These are phyloP conservation scores for Micrastur ruficollis DNA, from an alignment of 2,797 vertebrate species.

Conservation along the genomic window DNA sequence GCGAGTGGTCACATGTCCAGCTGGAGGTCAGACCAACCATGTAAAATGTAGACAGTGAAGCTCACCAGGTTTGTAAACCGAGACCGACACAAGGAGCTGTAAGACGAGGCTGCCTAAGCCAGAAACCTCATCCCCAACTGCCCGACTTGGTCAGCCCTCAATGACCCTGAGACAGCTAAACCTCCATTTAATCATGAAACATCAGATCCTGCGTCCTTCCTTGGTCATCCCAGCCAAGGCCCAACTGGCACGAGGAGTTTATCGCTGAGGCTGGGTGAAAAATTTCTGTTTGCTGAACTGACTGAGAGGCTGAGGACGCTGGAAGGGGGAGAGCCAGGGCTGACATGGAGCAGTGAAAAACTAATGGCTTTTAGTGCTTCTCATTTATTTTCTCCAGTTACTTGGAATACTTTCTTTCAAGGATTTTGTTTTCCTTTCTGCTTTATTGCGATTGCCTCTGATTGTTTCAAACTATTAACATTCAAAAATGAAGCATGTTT, in stretches of 20 bases:
- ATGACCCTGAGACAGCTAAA: background rate
- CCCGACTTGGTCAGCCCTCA: background rate
- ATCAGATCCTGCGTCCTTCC: background rate
- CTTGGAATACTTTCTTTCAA: background rate
- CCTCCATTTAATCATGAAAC: background rate
- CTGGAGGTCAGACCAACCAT: background rate
- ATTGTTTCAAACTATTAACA: background rate
- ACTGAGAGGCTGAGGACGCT: background rate
- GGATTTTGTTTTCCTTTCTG: background rate
- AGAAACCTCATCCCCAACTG: background rate
- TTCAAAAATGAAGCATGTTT: background rate
- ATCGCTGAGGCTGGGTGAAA: background rate
- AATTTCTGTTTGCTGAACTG: background rate
- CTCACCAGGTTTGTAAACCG: background rate
- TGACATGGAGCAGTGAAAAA: background rate
- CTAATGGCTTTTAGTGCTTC: background rate
- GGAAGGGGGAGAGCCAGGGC: background rate
- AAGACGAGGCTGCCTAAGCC: background rate
- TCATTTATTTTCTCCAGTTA: background rate
- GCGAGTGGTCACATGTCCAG: background rate
- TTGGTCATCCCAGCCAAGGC: background rate
- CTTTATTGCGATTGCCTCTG: background rate
- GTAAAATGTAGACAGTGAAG: background rate
- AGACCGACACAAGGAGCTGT: background rate
- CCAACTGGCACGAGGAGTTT: background rate